Evolutionary conservation across 1,140 invertebrate species (phyloP), one percentile per base, ranked within the genome.

Genomic region (Chironomus striatipennis): DNA sequence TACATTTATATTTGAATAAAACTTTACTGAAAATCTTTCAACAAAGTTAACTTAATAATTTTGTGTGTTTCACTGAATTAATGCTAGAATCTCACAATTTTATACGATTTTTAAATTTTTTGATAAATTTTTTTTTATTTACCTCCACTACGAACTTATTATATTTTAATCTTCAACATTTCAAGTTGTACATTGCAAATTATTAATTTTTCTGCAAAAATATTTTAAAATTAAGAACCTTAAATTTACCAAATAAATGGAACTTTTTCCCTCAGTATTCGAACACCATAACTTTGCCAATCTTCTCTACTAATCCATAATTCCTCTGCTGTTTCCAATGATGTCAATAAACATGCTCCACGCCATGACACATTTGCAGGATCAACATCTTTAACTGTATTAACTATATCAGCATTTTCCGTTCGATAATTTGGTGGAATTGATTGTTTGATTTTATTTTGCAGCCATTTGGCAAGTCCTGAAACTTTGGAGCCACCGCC

Each of bases 311-410:
- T 87, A 73, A 98, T 96, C 95, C 96, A 98, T 1, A 98, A 82
- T 83, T 98, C 96, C 76, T 94, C 91, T 0, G 94, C 93, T 0
- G 95, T 94, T 83, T 98, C 96, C 67, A 95, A 81, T 83, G 93
- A 95, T 2, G 93, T 93, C 87, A 98, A 89, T 15, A 98, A 92
- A 3, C 94, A 90, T 3, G 95, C 96, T 9, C 96, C 96, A 83
- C 97, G 98, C 96, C 96, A 98, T 0, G 92, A 86, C 0, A 92
- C 92, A 83, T 94, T 91, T 20, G 90, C 88, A 1, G 94, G 91
- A 83, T 97, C 95, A 85, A 96, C 92, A 78, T 97, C 95, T 83
- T 97, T 93, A 0, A 90, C 90, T 75, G 89, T 87, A 0, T 90
- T 93, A 74, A 94, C 90, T 65, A 94, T 91, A 82, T 94, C 92